Percentiles rank a stretch among this genome's conserved stretches.
These are phyloP conservation scores for Trichogramma evanescens DNA, from an alignment of 2,888 invertebrate genomes.

Conservation along the genomic window DNA sequence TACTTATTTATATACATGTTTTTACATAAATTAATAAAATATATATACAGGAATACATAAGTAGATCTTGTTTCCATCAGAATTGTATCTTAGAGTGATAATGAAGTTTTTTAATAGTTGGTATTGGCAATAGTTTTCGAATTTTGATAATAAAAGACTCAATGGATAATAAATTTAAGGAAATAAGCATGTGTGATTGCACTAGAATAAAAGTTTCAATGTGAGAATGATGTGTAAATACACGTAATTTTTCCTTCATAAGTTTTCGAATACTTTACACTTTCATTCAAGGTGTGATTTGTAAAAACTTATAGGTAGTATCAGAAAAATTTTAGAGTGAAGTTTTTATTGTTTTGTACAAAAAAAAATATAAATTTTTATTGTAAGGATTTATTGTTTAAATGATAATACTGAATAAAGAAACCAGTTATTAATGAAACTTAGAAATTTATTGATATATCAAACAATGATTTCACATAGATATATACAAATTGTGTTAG, in stretches of 20 bases:
- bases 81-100: background rate
- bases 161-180: background rate
- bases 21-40: background rate
- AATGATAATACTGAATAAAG: background rate
- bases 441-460: background rate
- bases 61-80: no score
- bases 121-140: background rate
- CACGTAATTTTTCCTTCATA: no score
- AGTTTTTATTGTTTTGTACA: background rate
- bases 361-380: background rate
- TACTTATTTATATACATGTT: constrained; percentile 6
- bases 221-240: background rate
- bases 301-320: no score
- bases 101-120: background rate
- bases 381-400: background rate
- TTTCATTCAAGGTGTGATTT: no score
- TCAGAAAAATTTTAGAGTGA: background rate
- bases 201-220: background rate
- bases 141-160: background rate
- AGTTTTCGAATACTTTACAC: no score
- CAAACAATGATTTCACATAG: background rate
- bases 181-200: background rate
- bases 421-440: background rate
- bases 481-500: background rate
- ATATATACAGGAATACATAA: background rate